Base-by-base conservation (phyloP, 2,888 invertebrate genomes). In the Drosophila mettleri region DNA sequence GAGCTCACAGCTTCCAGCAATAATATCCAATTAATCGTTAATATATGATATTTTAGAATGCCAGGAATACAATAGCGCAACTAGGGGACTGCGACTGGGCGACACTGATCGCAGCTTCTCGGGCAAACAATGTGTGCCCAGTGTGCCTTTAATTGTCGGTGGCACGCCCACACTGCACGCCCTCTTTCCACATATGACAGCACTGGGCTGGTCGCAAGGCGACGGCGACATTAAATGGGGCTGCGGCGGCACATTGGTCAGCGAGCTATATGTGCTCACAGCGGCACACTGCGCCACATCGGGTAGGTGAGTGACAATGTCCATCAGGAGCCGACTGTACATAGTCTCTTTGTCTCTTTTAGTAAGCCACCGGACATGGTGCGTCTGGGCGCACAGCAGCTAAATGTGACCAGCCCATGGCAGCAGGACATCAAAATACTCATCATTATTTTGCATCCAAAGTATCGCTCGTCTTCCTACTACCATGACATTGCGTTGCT, bases 401-500 rank as follows among this genome's bases (percentile, higher is more conserved):
- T 94, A 18, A 90, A 90, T 38, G 82, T 89, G n/a, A 92, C 92
- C 43, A 91, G 91, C 27, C 74, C 90, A 0, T 74, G 90, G 62
- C 92, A 93, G 46, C 89, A 89, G 63, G 93, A 94, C 69, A 92
- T 93, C 45, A 84, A 86, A 57, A 92, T 94, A 5, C 79, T 87
- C 0, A 80, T 92, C 34, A 92, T 93, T 10, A 92, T 93, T 16
- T 71, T 91, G 16, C 94, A 94, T 89, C 94, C 94, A 2, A 89
- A 92, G 41, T 94, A 94, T 85, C 91, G 89, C 12, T 91, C 92
- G 7, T 92, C 93, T 0, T 88, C 91, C 10, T 93, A 93, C 81
- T 94, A 95, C 79, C 92, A 94, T 63, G 95, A 95, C 68, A 94
- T 95, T 69, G 95, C 94, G 3, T 85, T 95, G 5, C 69, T 95